Base-by-base conservation (phyloP, 2,113 vertebrate genomes). In the Benthochromis sp. region DNA sequence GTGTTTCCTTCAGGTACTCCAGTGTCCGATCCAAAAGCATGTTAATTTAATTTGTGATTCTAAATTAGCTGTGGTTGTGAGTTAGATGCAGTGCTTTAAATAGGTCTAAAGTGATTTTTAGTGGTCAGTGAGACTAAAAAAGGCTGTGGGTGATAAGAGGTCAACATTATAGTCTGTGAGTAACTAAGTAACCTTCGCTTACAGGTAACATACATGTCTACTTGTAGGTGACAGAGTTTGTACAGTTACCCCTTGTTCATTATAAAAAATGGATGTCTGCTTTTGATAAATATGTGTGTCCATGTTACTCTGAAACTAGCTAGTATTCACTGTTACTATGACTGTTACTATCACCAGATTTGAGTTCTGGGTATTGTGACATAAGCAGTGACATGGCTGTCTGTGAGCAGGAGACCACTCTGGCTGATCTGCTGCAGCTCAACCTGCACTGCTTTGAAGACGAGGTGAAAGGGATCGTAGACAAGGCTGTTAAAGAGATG, bases 381-480 rank as follows among this genome's bases (percentile, higher is more conserved):
- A 61, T 34, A 61, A 61, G 57, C 40, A 21, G 59, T 82, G n/a
- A 66, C 24, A 4, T 21, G 7, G 4, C 38, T 87, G 24, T 87
- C 2, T 84, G 3, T 86, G 66, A 84, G 21, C 90, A 95, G 95
- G 94, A 94, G 6, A 98, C 97, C 27, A 97, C 96, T 0, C 95
- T 99, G 84, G 97, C 97, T 2, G 98, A 98, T 54, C 97, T 99
- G 40, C 95, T 99, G 76, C 95, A 96, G 89, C 98, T 99, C 82
- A 97, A 97, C 83, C 95, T 99, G 81, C 98, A 99, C 86, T 87
- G 94, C 81, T 99, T 98, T 45, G 98, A 99, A 87, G 98, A 98
- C 0, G 97, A 99, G 63, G 98, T 99, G 54, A 96, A 88, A 16
- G 95, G 96, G 71, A 99, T 99, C 1, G 98, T 99, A 88, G 99